Percentiles rank a stretch among this genome's conserved stretches.
Evolutionary conservation across 2,888 invertebrate genomes (phyloP).

Genomic region (Acholoe squamosa): DNA sequence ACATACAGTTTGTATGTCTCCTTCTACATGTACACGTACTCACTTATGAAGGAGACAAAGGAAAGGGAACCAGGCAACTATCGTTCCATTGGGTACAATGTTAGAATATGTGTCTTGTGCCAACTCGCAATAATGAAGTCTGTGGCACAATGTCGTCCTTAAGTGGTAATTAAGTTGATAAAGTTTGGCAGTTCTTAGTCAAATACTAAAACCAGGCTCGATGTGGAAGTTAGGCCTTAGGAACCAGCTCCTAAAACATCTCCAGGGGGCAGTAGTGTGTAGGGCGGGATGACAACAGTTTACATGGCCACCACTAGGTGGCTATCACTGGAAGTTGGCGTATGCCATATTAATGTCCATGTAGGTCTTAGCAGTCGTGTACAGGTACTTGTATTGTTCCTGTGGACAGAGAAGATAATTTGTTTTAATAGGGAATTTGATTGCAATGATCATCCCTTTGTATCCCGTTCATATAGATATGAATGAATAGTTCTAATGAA

Average conservation of each 20-base stretch:
- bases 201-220: not conserved
- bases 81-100: too few species aligned
- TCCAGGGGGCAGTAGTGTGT: not conserved
- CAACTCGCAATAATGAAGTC: too few species aligned
- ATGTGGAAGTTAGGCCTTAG: not conserved
- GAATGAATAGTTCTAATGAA: not conserved
- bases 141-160: too few species aligned
- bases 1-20: too few species aligned
- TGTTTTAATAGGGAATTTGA: not conserved
- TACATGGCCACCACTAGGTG: not conserved
- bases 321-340: constrained; percentile 39
- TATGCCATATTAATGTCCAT: constrained; percentile 57
- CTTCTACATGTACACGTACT: too few species aligned
- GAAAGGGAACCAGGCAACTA: too few species aligned
- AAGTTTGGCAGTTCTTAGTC: not conserved
- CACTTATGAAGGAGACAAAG: too few species aligned
- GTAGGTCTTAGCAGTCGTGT: not conserved
- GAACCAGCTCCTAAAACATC: not conserved
- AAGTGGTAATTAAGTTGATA: not conserved
- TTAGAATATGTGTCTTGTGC: too few species aligned
- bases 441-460: not conserved
- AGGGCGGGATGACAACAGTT: not conserved
- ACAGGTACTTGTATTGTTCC: constrained; percentile 40
- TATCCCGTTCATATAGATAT: not conserved
- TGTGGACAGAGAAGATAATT: not conserved